Conservation (phyloP, 2,888 invertebrate genomes). For the Atrina japonica region DNA sequence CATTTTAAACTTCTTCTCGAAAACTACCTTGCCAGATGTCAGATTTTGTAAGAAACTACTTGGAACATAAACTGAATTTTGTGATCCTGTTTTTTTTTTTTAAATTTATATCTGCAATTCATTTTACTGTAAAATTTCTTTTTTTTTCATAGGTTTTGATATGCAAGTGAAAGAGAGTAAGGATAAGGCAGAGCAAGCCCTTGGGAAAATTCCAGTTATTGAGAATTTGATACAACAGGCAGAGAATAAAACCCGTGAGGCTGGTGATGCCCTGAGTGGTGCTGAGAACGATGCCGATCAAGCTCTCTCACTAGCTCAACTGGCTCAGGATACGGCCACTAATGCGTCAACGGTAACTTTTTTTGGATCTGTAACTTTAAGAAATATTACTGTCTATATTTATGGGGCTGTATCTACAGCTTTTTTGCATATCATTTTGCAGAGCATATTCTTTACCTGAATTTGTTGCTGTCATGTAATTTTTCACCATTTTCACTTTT, state of each 20-base stretch:
- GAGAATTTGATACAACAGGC: conserved; percentile 87
- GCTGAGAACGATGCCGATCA: conserved; percentile 90
- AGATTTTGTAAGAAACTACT: too few relatives aligned
- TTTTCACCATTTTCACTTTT: too few relatives aligned
- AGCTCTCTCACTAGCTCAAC: conserved; percentile 87
- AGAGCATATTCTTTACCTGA: neutral
- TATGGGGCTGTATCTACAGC: too few relatives aligned
- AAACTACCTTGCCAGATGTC: too few relatives aligned
- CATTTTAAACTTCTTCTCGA: too few relatives aligned
- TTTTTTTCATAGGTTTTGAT: conserved; percentile 86
- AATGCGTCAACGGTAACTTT: conserved; percentile 87
- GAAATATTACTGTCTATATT: too few relatives aligned
- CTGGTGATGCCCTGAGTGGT: conserved; percentile 87
- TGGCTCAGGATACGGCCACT: conserved; percentile 90
- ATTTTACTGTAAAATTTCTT: neutral
- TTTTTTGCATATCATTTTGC: neutral
- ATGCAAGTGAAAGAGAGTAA: conserved; percentile 93
- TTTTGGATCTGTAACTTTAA: neutral
- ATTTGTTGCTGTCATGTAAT: too few relatives aligned
- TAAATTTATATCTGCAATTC: too few relatives aligned
- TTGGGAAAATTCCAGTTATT: conserved; percentile 89
- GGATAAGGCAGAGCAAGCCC: conserved; percentile 89
- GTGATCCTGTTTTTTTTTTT: too few relatives aligned
- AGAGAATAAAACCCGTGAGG: conserved; percentile 86
- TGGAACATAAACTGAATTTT: too few relatives aligned